Conservation (phyloP, 1,140 invertebrate genomes). For the Cherax destructor region DNA sequence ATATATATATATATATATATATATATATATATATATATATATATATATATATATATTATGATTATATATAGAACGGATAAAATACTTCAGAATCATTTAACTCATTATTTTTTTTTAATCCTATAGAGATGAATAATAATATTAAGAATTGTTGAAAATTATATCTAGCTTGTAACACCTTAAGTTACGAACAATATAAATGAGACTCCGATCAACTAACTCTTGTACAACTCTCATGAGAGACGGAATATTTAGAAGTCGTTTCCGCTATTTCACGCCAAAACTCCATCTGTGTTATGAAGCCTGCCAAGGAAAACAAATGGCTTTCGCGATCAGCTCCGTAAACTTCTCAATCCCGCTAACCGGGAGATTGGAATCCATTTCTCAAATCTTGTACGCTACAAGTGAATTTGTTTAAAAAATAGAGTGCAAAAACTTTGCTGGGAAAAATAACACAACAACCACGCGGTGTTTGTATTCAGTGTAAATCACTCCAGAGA, state of each 20-base stretch:
- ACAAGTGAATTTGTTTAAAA: background rate
- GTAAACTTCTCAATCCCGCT: conserved; percentile 27
- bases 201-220: background rate
- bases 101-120: too few relatives aligned
- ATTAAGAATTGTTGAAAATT: too few relatives aligned
- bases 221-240: background rate
- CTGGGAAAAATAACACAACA: background rate
- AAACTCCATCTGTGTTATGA: conserved; percentile 19
- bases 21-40: conserved; percentile 6
- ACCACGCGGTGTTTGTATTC: too few relatives aligned
- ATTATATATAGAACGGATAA: background rate
- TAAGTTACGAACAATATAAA: too few relatives aligned
- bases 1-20: conserved; percentile 15
- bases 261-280: background rate
- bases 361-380: conserved; percentile 25
- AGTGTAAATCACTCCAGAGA: too few relatives aligned
- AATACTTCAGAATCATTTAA: too few relatives aligned
- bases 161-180: too few relatives aligned
- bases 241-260: conserved; percentile 6
- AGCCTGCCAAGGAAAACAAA: conserved; percentile 9
- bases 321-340: conserved; percentile 2
- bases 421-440: background rate
- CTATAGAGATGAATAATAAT: too few relatives aligned
- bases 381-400: conserved; percentile 3
- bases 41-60: conserved; percentile 21